These are phyloP conservation scores for Aselliscus stoliczkanus DNA, from an alignment of 2,797 vertebrate genomes.

Conservation along the genomic window DNA sequence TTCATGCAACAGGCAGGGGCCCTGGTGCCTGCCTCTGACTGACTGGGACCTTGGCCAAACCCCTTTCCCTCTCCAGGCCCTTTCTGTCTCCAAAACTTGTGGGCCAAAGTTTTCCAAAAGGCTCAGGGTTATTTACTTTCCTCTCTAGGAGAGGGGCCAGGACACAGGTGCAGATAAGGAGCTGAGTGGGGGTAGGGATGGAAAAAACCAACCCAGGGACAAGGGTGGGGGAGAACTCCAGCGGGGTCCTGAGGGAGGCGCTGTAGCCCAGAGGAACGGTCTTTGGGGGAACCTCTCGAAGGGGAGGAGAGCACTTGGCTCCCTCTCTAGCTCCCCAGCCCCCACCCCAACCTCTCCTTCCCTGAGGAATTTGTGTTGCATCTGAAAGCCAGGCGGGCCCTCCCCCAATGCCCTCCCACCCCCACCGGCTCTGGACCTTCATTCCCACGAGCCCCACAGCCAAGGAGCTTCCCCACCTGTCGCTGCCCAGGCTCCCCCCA, in stretches of 20 bases:
- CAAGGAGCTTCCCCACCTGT: slow-evolving; percentile 49
- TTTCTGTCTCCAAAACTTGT: not conserved
- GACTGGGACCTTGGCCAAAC: not conserved
- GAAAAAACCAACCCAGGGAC: not conserved
- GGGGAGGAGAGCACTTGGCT: not conserved
- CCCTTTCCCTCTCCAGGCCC: not conserved
- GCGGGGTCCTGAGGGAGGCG: not conserved
- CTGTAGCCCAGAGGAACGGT: not conserved
- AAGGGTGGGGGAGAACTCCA: not conserved
- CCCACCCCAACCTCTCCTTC: not conserved
- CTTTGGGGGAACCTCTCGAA: not conserved
- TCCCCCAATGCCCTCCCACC: not conserved
- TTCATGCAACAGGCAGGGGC: not conserved
- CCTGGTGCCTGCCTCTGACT: not conserved
- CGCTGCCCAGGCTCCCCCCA: not conserved
- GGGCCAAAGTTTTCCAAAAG: not conserved
- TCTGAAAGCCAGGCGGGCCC: not conserved
- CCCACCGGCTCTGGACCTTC: not conserved
- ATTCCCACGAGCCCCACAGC: slow-evolving; percentile 44
- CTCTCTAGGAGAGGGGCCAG: not conserved
- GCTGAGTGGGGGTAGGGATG: not conserved
- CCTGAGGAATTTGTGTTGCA: not conserved
- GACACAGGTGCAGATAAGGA: not conserved
- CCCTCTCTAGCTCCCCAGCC: no score
- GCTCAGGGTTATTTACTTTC: not conserved